Evolutionary conservation across 2,888 invertebrate species (phyloP), one percentile per base, ranked within the genome.

Genomic region (Pachycephus smyrnensis): DNA sequence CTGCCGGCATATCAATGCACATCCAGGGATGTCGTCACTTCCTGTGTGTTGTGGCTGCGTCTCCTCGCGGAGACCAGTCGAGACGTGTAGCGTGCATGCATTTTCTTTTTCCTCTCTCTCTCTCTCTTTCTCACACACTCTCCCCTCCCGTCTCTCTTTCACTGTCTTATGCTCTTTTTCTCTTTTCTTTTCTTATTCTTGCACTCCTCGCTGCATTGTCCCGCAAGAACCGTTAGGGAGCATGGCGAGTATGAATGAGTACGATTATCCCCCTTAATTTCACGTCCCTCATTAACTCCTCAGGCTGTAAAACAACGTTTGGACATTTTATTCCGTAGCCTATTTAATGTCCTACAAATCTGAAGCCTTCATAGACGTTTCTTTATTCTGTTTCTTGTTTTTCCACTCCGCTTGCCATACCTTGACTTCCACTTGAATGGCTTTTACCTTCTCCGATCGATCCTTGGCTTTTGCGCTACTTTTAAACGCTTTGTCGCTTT

Each of bases 1-100:
- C 89, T 89, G 90, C 86, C 80, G 82, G 77, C 81, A 80, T 81
- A 79, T 80, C 81, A 69, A 77, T 80, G 79, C 71, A 82, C 80
- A 85, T 78, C 79, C 80, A 80, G 85, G 83, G 85, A 81, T 89
- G 88, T 87, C 89, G 88, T 89, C 89, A 89, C 85, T 88, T 89
- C 89, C 89, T 87, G 89, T 83, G 76, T 74, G 79, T 76, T 78
- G 77, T 80, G 80, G 68, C 75, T 73, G 73, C 82, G 75, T 81
- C 31, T 82, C 77, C 78, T 78, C 80, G 55, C 75, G 74, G 30
- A 55, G 55, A 55, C 71, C 31, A 71, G 71, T 30, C 71, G 71
- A 71, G 71, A 71, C 71, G 30, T 33, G 11, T 15, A 12, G 71
- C 71, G 71, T 15, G 71, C 15, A 71, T 31, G 71, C 30, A 31